Base-by-base conservation (phyloP, 2,113 vertebrate species). In the Cathartes aura region DNA sequence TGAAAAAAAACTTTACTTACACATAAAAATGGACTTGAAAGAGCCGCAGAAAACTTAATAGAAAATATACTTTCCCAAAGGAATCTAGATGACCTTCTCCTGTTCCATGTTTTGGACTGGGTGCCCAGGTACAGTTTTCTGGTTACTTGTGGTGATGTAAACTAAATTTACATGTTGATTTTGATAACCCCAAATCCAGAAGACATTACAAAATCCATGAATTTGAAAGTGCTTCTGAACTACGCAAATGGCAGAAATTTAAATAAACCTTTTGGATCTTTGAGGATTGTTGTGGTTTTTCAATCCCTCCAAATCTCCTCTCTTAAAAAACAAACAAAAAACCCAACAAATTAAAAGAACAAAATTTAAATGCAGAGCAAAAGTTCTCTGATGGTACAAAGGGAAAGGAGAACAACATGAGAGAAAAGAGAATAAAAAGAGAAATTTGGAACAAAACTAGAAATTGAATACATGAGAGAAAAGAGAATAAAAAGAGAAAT, bases 241-340 rank as follows among this genome's bases (percentile, higher is more conserved):
- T 8, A 34, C 11, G 4, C 5, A 38, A 89, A 78, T 45, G 5
- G 27, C 4, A 52, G 40, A 72, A 78, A 92, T 16, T 12, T 21
- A 20, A 62, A 66, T 15, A 76, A 68, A 53, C 5, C 15, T 56
- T 89, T 48, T 40, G 14, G 32, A 89, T 72, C 52, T 50, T 40
- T 40, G 30, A 67, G 38, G 18, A 48, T 4, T 64, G 12, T 16
- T 24, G 7, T 45, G 4, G 0, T n/a, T 73, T 64, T 42, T 72
- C 0, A 3, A 20, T 34, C 9, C 3, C 11, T 59, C 30, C n/a
- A 30, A 13, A 2, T 29, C 2, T 67, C 11, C 6, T 34, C 12
- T 56, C 22, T 55, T 50, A 55, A 76, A 40, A 87, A 70, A 18
- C 8, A 43, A 4, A 18, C 11, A 45, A 56, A 42, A 7, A 19